phyloP scores from a whole-genome alignment of 1,140 invertebrate species.

The Ceratosolen solmsi region DNA sequence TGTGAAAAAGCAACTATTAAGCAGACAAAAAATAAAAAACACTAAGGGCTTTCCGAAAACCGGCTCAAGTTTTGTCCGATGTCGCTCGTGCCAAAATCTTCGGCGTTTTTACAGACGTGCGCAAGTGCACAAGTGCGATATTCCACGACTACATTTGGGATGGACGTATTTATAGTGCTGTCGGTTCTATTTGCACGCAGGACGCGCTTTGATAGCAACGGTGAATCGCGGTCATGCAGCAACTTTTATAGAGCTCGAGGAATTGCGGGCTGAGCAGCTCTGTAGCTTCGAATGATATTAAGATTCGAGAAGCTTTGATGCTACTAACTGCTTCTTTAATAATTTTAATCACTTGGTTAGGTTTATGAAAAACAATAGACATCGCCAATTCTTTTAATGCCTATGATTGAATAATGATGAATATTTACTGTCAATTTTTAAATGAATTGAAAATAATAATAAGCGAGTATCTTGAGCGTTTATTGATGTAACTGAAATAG shows the following conservation, averaged over 20 bases:
- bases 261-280: background rate
- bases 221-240: slow-evolving; percentile 14
- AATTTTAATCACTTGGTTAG: background rate
- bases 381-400: too few relatives aligned
- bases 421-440: too few relatives aligned
- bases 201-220: slow-evolving; percentile 23
- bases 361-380: too few relatives aligned
- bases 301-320: background rate
- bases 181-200: background rate
- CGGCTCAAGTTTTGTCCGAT: slow-evolving; percentile 55
- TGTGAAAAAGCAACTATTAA: slow-evolving; percentile 13
- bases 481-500: too few relatives aligned
- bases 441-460: too few relatives aligned
- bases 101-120: slow-evolving; percentile 55
- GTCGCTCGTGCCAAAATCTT: slow-evolving; percentile 55
- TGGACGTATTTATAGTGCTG: slow-evolving; percentile 6
- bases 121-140: slow-evolving; percentile 26
- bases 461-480: too few relatives aligned
- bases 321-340: background rate
- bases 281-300: background rate
- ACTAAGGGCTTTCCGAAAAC: slow-evolving; percentile 45
- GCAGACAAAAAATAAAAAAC: slow-evolving; percentile 1
- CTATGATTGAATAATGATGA: too few relatives aligned
- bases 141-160: slow-evolving; percentile 23
- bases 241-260: background rate